Percentiles rank a stretch among this genome's conserved stretches.
Conservation (phyloP, 2,888 invertebrate genomes). For the Lomographa bimaculata region DNA sequence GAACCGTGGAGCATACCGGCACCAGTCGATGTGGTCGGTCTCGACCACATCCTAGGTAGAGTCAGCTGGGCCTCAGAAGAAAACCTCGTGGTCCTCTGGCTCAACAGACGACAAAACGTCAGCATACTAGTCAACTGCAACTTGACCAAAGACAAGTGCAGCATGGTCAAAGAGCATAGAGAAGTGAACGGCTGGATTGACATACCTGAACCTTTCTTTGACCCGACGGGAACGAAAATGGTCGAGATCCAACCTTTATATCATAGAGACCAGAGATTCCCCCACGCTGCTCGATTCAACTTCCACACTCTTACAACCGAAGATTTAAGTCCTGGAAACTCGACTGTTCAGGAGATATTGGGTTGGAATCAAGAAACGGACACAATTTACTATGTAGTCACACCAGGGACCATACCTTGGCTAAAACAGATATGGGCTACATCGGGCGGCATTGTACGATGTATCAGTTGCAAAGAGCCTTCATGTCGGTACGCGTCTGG, state of each 20-base stretch:
- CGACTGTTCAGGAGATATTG: conserved; percentile 83
- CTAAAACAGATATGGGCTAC: conserved; percentile 86
- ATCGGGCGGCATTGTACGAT: conserved; percentile 82
- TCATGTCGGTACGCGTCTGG: conserved; percentile 86
- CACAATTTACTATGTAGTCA: conserved; percentile 87
- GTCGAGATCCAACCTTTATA: conserved; percentile 65
- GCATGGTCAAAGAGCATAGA: conserved; percentile 61
- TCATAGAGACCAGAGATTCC: conserved; percentile 67
- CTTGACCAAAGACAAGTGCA: conserved; percentile 62
- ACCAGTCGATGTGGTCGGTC: conserved; percentile 78
- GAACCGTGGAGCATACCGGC: conserved; percentile 74
- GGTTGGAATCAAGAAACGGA: conserved; percentile 85
- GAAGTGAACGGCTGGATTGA: conserved; percentile 89
- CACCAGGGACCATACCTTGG: conserved; percentile 85
- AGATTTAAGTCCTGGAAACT: conserved; percentile 82
- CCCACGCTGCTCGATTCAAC: conserved; percentile 64
- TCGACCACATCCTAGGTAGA: conserved; percentile 86
- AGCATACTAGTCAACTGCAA: conserved; percentile 85
- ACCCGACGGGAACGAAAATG: conserved; percentile 68
- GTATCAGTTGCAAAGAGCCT: conserved; percentile 86
- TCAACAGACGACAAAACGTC: conserved; percentile 93
- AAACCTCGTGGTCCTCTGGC: conserved; percentile 89
- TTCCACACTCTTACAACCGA: conserved; percentile 53
- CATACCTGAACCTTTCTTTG: conserved; percentile 80
- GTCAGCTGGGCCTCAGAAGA: conserved; percentile 89